A percentile compares a stretch with the other conserved stretches of the same genome.
These are phyloP conservation scores for Anomalospiza imberbis DNA, from an alignment of 2,797 vertebrate genomes.

Conservation along the genomic window DNA sequence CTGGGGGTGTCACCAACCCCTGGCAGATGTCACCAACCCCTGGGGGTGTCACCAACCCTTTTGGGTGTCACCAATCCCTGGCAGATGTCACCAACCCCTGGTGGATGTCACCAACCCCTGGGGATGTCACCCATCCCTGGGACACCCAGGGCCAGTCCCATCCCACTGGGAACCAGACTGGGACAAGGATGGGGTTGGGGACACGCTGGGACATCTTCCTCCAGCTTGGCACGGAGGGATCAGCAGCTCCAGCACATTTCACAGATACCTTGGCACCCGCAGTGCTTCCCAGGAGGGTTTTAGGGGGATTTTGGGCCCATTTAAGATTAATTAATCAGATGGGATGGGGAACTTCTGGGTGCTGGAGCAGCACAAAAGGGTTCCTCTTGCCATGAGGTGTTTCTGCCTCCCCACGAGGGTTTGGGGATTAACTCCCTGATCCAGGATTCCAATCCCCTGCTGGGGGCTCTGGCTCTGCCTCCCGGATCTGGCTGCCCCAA, in stretches of 20 bases:
- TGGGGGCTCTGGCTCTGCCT: not conserved
- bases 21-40: too few relatives aligned
- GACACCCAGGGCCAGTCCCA: not conserved
- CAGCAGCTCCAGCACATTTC: not conserved
- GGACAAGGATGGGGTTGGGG: not conserved
- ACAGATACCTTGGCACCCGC: accelerated
- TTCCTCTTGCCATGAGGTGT: accelerated
- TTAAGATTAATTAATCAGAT: accelerated
- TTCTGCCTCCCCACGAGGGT: not conserved
- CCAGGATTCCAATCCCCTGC: not conserved
- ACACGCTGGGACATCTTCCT: accelerated
- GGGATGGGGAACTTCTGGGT: accelerated
- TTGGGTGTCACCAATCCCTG: too few relatives aligned
- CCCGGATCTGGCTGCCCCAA: not conserved
- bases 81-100: too few relatives aligned
- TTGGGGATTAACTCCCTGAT: not conserved
- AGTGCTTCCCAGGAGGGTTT: not conserved
- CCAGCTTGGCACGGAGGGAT: too few relatives aligned
- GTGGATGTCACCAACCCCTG: not conserved
- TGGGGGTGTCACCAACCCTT: too few relatives aligned
- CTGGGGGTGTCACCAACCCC: too few relatives aligned
- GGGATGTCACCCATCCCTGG: too few relatives aligned
- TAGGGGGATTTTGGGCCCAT: not conserved
- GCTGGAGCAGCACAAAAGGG: not conserved
- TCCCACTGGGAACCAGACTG: not conserved